A percentile compares a stretch with the other conserved stretches of the same genome.
phyloP scores from a whole-genome alignment of 2,888 invertebrate genomes.

The Crocallis elinguaria region DNA sequence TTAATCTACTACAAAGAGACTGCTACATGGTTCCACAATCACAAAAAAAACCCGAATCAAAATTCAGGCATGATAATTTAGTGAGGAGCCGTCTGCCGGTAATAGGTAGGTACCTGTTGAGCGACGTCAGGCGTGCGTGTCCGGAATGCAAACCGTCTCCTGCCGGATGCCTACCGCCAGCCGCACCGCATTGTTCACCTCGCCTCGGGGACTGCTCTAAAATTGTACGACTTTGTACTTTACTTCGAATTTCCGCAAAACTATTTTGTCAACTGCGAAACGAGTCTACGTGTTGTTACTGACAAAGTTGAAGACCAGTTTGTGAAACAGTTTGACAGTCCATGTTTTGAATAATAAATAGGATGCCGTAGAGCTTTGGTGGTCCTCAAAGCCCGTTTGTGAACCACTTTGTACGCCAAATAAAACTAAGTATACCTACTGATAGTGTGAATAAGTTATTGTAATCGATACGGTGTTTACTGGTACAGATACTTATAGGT shows the following conservation, averaged over 20 bases:
- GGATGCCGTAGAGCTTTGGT: too few relatives aligned
- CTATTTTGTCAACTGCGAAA: conserved; percentile 10
- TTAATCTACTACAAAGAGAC: background rate
- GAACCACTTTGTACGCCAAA: too few relatives aligned
- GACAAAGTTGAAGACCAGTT: background rate
- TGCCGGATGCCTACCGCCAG: conserved; percentile 53
- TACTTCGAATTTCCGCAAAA: background rate
- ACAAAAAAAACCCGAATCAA: background rate
- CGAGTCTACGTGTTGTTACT: background rate
- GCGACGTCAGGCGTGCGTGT: conserved; percentile 51
- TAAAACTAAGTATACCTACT: too few relatives aligned
- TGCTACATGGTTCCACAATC: background rate
- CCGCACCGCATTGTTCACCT: conserved; percentile 26
- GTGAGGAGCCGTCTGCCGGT: background rate
- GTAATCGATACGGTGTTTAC: too few relatives aligned
- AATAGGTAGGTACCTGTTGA: conserved; percentile 53
- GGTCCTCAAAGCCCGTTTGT: too few relatives aligned
- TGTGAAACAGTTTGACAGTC: background rate
- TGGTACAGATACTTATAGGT: too few relatives aligned
- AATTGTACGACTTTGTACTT: conserved; percentile 7
- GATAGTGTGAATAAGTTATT: too few relatives aligned
- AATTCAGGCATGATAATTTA: conserved; percentile 4
- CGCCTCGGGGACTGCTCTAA: conserved; percentile 17
- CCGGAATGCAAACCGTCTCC: conserved; percentile 60
- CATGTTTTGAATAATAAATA: background rate